Base-by-base conservation (phyloP, 30 jellyfish, hydroid and myxozoan genomes). In the Aurelia sp. region DNA sequence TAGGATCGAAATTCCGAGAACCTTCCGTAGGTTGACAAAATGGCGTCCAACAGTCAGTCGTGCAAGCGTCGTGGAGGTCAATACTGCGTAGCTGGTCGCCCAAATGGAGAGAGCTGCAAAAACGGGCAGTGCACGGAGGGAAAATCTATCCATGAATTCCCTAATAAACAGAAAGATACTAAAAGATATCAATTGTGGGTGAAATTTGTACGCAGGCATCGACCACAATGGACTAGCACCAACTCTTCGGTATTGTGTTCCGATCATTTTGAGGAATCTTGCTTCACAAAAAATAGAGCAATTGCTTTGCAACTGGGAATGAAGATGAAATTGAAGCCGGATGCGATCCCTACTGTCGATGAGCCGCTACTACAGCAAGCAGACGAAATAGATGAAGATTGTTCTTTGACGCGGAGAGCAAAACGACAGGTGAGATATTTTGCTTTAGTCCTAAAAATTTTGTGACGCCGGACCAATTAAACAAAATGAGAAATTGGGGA, bases 71-170 rank as follows among this genome's bases (percentile, higher is more conserved):
- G 27, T 11, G 71, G 71, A 18, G 71, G 84, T 10, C 47, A 53
- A 33, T 51, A 73, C 84, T 73, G 84, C 52, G 84, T 73, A n/a
- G 84, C 84, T 3, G 84, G 84, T 73, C 41, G 52, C 53, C 50
- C 84, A 73, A 73, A 73, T 53, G 27, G 63, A 47, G 68, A 18
- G 51, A 47, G 84, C 53, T 73, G 71, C 53, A 20, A 17, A 13
- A 73, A 73, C 52, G 63, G 37, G n/a, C 62, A 53, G 44, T 33
- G 48, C 84, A 73, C 71, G 7, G 70, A 50, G 21, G 84, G 84
- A 50, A 73, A 1, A 4, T 31, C 84, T 0, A 73, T 73, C n/a
- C 71, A 73, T 21, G 68, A 73, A 73, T 41, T 73, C 51, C 84
- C 84, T 6, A 73, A 65, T 23, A 65, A 65, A 3, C 21, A 15